These are phyloP conservation scores for Reinhardtius hippoglossoides DNA, from an alignment of 2,113 vertebrate species.

Conservation along the genomic window DNA sequence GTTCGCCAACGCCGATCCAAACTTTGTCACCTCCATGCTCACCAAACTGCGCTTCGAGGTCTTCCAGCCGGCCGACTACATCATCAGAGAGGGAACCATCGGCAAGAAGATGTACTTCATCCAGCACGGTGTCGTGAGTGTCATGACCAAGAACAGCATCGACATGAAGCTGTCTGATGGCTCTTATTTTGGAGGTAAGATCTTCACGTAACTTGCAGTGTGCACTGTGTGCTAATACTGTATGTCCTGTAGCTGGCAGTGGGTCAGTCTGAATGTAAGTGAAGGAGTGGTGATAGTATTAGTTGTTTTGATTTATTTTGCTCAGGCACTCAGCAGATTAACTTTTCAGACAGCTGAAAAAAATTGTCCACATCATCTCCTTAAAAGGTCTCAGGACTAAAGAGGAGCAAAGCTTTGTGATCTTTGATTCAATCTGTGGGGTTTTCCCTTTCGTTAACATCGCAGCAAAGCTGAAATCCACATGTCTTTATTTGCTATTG, in stretches of 20 bases:
- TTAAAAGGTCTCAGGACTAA: conserved; percentile 70
- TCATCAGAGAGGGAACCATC: conserved; percentile 95
- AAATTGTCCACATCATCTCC: conserved; percentile 73
- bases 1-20: conserved; percentile 96
- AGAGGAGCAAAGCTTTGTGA: conserved; percentile 57
- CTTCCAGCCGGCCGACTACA: conserved; percentile 95
- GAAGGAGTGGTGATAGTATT: conserved; percentile 54
- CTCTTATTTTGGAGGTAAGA: conserved; percentile 96
- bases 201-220: neutral
- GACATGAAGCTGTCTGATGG: conserved; percentile 97
- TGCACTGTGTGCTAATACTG: conserved; percentile 15
- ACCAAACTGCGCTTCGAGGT: conserved; percentile 97
- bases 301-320: conserved; percentile 71
- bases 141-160: conserved; percentile 95
- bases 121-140: conserved; percentile 94
- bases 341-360: conserved; percentile 65
- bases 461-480: conserved; percentile 58
- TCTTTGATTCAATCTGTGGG: conserved; percentile 63
- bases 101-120: conserved; percentile 99
- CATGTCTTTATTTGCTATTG: conserved; percentile 22
- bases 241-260: conserved; percentile 11
- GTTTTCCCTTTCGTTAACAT: conserved; percentile 53
- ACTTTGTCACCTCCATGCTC: conserved; percentile 98
- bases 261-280: conserved; percentile 40
- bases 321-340: conserved; percentile 79